phyloP scores from a whole-genome alignment of 2,113 vertebrate genomes.

The Motacilla alba region DNA sequence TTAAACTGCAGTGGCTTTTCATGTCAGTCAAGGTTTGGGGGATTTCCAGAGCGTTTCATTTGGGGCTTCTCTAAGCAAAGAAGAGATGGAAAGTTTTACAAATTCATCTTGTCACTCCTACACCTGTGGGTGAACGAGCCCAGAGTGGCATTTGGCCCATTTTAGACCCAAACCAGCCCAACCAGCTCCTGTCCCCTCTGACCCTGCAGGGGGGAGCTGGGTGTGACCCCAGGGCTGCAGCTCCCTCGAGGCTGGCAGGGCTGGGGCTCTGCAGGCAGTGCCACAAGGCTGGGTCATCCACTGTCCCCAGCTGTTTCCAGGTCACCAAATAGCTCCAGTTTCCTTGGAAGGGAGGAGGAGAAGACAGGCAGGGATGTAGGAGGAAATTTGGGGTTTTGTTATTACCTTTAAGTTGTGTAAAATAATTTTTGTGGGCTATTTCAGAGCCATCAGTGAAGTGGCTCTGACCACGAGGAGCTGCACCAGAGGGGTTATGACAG shows the following conservation, averaged over 20 bases:
- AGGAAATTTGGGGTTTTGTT: background rate
- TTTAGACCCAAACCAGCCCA: background rate
- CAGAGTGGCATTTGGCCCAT: rapidly evolving
- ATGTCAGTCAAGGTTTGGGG: background rate
- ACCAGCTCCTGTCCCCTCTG: background rate
- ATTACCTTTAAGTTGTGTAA: background rate
- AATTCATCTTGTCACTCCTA: background rate
- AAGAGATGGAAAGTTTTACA: background rate
- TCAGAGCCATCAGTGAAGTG: background rate
- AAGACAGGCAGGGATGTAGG: background rate
- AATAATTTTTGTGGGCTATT: background rate
- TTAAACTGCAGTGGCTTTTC: background rate
- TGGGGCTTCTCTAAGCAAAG: background rate
- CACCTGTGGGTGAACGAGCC: rapidly evolving
- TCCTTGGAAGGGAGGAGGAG: background rate
- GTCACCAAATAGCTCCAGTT: background rate
- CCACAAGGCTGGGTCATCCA: background rate
- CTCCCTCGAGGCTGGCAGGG: background rate
- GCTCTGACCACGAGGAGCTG: rapidly evolving
- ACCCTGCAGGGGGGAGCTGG: background rate
- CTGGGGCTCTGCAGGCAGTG: background rate
- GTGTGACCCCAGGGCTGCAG: background rate
- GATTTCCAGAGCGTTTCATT: background rate
- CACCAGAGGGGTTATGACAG: background rate
- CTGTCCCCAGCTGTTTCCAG: background rate